A percentile compares a stretch with the other conserved stretches of the same genome.
Evolutionary conservation across 2,113 vertebrate genomes (phyloP).

Genomic region (Cebidichthys violaceus): DNA sequence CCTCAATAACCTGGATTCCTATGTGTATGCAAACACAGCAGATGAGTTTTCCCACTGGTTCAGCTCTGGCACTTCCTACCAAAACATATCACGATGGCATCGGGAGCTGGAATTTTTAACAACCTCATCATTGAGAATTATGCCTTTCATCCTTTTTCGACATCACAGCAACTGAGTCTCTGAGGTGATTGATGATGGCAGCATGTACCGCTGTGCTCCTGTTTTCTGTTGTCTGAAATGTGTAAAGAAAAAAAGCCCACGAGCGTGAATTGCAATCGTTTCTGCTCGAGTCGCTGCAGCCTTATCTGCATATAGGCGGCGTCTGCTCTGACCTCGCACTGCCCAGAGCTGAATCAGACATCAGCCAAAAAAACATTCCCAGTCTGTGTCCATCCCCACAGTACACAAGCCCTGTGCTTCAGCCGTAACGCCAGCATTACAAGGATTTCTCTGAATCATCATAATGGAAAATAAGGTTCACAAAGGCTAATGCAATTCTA

Average conservation of each 20-base stretch:
- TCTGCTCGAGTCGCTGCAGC: slow-evolving; percentile 41
- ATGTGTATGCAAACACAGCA: slow-evolving; percentile 41
- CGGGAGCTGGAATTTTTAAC: slow-evolving; percentile 50
- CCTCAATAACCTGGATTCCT: slow-evolving; percentile 32
- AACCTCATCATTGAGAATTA: slow-evolving; percentile 59
- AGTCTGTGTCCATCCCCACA: not conserved
- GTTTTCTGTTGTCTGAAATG: slow-evolving; percentile 52
- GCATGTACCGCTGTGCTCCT: slow-evolving; percentile 44
- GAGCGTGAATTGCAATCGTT: slow-evolving; percentile 53
- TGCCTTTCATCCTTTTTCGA: slow-evolving; percentile 77
- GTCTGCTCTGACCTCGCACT: slow-evolving; percentile 50
- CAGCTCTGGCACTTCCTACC: slow-evolving; percentile 9
- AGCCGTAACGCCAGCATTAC: not conserved
- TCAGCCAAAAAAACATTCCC: slow-evolving; percentile 34
- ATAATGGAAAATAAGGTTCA: slow-evolving; percentile 39
- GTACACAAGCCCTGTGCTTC: not conserved
- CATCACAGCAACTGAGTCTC: slow-evolving; percentile 70
- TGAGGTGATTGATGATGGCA: slow-evolving; percentile 80
- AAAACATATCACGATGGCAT: slow-evolving; percentile 28
- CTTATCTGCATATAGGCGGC: slow-evolving; percentile 60
- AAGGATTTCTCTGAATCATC: slow-evolving; percentile 44
- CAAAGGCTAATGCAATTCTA: slow-evolving; percentile 55
- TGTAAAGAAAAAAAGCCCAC: slow-evolving; percentile 42
- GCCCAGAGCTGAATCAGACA: slow-evolving; percentile 51
- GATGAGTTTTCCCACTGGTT: slow-evolving; percentile 39